Base-by-base conservation (phyloP, 1,140 invertebrate genomes). In the Drosophila subobscura region DNA sequence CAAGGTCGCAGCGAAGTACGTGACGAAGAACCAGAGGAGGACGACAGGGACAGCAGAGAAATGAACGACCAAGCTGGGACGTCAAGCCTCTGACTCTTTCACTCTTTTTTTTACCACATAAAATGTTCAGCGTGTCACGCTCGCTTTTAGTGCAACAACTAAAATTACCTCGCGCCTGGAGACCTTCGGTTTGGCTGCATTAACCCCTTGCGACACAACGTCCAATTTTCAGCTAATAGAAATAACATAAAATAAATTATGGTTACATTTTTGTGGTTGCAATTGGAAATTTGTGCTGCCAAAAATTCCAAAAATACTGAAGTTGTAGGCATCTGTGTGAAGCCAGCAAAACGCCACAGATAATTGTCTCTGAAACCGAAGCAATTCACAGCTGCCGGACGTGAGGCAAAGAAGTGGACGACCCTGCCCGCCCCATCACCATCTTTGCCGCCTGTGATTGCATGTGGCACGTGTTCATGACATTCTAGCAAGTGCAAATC, bases 261-360 rank as follows among this genome's bases (percentile, higher is more conserved):
- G 16, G 2, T 12, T 52, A 29, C 12, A 10, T 33, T 52, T 3
- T 20, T 75, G 29, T 7, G 8, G 7, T 8, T 33, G 29, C 7
- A 8, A 72, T 72, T 72, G 72, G 53, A 72, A 65, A 23, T 53
- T 57, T 37, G 33, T 5, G 40, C 23, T 23, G 41, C 12, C 42
- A 37, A 16, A 58, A 47, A 40, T 14, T 47, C 46, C 25, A 40
- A 46, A 20, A 44, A 41, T 33, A 37, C 20, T 53, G 70, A 67
- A 86, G 80, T 80, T 80, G 80, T 61, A 80, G 86, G 80, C 73
- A 85, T 85, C 56, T 65, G 51, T 16, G 14, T 45, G 37, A 45
- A 33, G 20, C n/a, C 22, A 50, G 40, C n/a, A 53, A 78, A 46
- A 37, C 37, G 27, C 16, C 7, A 27, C 23, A 57, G 29, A 59